Conservation (phyloP, 2,888 invertebrate genomes). For the Drosophila mayaguana region DNA sequence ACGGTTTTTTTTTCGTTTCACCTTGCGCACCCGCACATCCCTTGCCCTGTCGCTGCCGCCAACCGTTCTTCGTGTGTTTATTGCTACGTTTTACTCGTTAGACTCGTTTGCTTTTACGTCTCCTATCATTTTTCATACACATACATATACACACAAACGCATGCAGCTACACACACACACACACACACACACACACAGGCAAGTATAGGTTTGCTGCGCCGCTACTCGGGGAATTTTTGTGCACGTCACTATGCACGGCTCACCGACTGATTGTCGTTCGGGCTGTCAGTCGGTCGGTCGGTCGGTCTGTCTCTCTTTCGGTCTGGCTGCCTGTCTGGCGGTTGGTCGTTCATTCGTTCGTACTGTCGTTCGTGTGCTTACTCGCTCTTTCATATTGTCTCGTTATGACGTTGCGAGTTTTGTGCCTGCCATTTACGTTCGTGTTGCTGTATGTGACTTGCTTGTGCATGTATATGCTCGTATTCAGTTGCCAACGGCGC, state of each 20-base stretch:
- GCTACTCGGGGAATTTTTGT: constrained; percentile 63
- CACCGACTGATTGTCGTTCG: constrained; percentile 33
- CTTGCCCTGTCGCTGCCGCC: not conserved
- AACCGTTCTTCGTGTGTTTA: constrained; percentile 36
- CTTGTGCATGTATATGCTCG: constrained; percentile 5
- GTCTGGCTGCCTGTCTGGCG: constrained; percentile 20
- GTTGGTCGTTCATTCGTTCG: constrained; percentile 29
- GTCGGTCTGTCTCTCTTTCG: constrained; percentile 22
- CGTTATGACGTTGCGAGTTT: constrained; percentile 79
- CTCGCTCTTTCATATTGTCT: constrained; percentile 54
- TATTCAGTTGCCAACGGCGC: constrained; percentile 74
- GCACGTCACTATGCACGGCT: constrained; percentile 64
- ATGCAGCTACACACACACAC: constrained; percentile 22
- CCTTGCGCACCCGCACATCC: constrained; percentile 62
- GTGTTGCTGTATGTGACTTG: not conserved
- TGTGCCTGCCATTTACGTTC: constrained; percentile 52
- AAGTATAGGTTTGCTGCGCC: constrained; percentile 32
- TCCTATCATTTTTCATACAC: constrained; percentile 69
- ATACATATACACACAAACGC: constrained; percentile 11
- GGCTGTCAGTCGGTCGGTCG: constrained; percentile 19
- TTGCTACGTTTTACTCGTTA: constrained; percentile 68
- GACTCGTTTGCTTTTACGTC: constrained; percentile 65
- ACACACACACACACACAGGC: constrained; percentile 18
- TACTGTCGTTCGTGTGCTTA: constrained; percentile 29
- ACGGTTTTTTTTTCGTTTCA: constrained; percentile 68